Evolutionary conservation across 2,888 invertebrate species (phyloP).

Genomic region (Calephelis perditalis): DNA sequence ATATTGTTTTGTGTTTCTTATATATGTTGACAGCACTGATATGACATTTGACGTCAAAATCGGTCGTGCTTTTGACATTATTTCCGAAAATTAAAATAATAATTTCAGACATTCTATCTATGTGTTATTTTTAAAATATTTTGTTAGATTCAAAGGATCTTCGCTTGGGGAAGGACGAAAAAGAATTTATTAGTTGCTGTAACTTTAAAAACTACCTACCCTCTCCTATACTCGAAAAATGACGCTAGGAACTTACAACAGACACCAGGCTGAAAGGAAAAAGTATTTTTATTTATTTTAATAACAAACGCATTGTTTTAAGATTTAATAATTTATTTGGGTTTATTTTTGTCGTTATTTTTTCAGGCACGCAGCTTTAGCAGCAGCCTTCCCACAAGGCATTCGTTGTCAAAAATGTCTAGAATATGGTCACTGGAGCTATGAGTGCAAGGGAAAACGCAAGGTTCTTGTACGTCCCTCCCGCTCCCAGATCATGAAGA

Average conservation of each 20-base stretch:
- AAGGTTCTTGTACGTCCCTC: constrained; percentile 92
- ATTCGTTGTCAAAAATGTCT: constrained; percentile 95
- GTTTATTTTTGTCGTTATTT: constrained; percentile 23
- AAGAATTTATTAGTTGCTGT: not conserved
- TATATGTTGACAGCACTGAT: not conserved
- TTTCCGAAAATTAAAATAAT: not conserved
- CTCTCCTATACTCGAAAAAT: constrained; percentile 37
- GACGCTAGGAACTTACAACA: constrained; percentile 70
- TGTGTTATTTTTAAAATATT: constrained; percentile 2
- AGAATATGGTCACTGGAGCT: constrained; percentile 96
- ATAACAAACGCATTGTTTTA: constrained; percentile 16
- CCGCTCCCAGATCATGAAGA: constrained; percentile 88
- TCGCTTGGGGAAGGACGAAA: not conserved
- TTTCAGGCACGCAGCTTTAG: constrained; percentile 77
- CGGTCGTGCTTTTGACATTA: not conserved
- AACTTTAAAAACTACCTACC: not conserved
- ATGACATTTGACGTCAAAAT: not conserved
- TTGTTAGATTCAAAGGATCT: constrained; percentile 1
- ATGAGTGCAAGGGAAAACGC: constrained; percentile 93
- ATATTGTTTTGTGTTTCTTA: no score
- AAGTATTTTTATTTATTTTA: constrained; percentile 45
- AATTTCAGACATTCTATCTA: constrained; percentile 15
- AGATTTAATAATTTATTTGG: constrained; percentile 17
- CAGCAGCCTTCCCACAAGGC: constrained; percentile 84
- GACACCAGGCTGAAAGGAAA: constrained; percentile 65